phyloP scores from a whole-genome alignment of 1,140 invertebrate genomes.

The Neotoxoptera formosana region DNA sequence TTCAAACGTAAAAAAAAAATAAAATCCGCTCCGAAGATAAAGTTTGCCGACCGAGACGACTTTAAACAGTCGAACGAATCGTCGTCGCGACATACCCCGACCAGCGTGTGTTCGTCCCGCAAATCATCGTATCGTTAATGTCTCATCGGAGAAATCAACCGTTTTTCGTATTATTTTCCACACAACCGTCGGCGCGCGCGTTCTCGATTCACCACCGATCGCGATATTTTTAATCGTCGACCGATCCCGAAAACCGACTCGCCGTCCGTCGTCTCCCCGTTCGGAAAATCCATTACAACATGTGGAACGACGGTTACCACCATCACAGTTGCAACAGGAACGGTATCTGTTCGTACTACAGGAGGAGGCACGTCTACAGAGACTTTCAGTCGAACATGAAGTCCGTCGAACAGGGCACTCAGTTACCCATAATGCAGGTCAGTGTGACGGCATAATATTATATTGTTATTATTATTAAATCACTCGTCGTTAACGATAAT shows the following conservation, averaged over 20 bases:
- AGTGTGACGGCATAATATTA: not conserved
- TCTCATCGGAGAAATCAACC: not conserved
- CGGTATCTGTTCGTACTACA: not conserved
- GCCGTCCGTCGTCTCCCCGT: not conserved
- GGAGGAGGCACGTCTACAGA: not conserved
- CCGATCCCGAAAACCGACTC: too few relatives aligned
- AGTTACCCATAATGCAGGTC: conserved; percentile 52
- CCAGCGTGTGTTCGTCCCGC: not conserved
- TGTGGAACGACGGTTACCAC: conserved; percentile 49
- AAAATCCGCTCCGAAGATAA: not conserved
- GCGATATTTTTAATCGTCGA: too few relatives aligned
- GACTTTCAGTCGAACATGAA: conserved; percentile 51
- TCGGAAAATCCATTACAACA: not conserved
- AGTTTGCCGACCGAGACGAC: not conserved
- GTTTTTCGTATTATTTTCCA: not conserved
- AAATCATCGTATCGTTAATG: not conserved
- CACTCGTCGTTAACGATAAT: not conserved
- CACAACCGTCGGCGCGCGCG: too few relatives aligned
- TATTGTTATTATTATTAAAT: too few relatives aligned
- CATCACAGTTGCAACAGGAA: not conserved
- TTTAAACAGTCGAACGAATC: not conserved
- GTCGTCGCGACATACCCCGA: not conserved
- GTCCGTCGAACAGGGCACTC: not conserved
- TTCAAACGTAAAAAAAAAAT: conserved; percentile 52
- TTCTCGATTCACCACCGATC: too few relatives aligned